Base-by-base conservation (phyloP, 2,797 vertebrate species). In the Phalloptychus januarius region DNA sequence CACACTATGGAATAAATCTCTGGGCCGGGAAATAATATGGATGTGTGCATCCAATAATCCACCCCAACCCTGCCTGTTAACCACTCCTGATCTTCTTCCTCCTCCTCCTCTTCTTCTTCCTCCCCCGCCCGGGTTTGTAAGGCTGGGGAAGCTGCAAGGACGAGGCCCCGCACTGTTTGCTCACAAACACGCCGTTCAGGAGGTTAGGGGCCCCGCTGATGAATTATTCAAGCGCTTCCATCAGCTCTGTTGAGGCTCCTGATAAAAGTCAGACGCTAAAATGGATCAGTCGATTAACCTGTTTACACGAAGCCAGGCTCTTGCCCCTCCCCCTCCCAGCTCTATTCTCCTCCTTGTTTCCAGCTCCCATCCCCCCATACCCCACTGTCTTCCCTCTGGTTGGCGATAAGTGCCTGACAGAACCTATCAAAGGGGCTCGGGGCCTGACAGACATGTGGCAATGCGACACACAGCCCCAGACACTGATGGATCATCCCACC, bases 251-350 rank as follows among this genome's bases (percentile, higher is more conserved):
- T 94, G 95, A 93, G 93, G 96, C 94, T 96, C 93, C 93, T 94
- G 97, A 97, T 97, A 97, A 96, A 97, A 95, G 97, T 96, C 96
- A 97, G 96, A 94, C 89, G 95, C 96, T 96, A 95, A 95, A 97
- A 96, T 96, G 95, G 96, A 97, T 97, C 97, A 97, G 96, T 97
- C 95, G 96, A 98, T 97, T 96, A 97, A 97, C 96, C 95, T 96
- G 96, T 97, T 97, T 97, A 96, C 95, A 96, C 96, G 96, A 95
- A 96, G 95, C 95, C 89, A 87, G 92, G 94, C 94, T 93, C 93
- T 91, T 91, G 85, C 84, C 79, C 91, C 89, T 85, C 88, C 87
- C 76, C 88, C 85, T 85, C 76, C 87, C 84, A 44, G 81, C 79
- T 73, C 85, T 61, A 75, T 87, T 85, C 87, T 80, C 81, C 86